Evolutionary conservation across 64 coral and sea anemone species (phyloP).

Genomic region (Montipora capricornis): DNA sequence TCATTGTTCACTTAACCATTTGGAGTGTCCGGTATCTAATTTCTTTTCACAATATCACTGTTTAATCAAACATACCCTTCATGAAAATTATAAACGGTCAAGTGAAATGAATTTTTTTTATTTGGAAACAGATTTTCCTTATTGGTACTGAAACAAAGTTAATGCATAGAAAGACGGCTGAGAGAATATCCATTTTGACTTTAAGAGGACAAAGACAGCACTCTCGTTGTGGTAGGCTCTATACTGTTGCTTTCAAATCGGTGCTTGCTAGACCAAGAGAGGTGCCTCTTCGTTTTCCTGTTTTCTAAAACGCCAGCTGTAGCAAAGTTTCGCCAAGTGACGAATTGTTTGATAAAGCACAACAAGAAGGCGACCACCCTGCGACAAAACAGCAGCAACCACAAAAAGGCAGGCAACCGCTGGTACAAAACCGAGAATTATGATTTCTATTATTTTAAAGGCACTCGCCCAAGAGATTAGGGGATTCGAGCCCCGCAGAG

Average conservation of each 20-base stretch:
- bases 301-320: not conserved
- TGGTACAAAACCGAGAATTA: not conserved
- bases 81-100: not conserved
- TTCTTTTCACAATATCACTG: too few relatives aligned
- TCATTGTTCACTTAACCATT: not conserved
- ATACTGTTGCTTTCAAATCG: not conserved
- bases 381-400: not conserved
- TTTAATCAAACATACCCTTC: not conserved
- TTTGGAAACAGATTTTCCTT: not conserved
- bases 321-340: not conserved
- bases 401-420: not conserved
- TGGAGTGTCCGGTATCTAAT: not conserved
- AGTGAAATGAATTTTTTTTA: constrained; percentile 3
- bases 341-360: not conserved
- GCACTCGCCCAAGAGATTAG: not conserved
- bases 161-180: not conserved
- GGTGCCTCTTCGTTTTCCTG: not conserved
- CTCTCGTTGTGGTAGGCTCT: not conserved
- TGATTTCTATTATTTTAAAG: not conserved
- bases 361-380: not conserved
- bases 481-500: not conserved
- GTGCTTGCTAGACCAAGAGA: not conserved
- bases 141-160: not conserved
- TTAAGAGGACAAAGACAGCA: not conserved
- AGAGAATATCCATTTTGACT: not conserved